These are phyloP conservation scores for Minunthozetes semirufus DNA, from an alignment of 2,888 invertebrate genomes.

Conservation along the genomic window DNA sequence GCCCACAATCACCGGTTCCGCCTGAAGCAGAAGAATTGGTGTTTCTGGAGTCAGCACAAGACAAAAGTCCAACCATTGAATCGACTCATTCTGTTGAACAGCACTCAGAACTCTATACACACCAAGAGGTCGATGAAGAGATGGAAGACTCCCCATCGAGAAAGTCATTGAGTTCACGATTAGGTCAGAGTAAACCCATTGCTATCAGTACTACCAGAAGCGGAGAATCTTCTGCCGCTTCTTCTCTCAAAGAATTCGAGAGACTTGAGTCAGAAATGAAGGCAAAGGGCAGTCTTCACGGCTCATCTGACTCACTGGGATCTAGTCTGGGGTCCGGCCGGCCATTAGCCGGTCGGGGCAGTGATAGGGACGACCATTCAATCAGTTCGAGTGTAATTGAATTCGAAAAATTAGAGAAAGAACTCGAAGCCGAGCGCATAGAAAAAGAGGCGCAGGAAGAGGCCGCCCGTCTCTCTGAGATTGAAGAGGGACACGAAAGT, in stretches of 20 bases:
- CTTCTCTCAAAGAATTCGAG: conserved; percentile 43
- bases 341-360: conserved; percentile 47
- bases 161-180: neutral
- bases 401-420: conserved; percentile 82
- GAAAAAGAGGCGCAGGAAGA: conserved; percentile 78
- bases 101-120: conserved; percentile 50
- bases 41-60: conserved; percentile 5
- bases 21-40: conserved; percentile 15
- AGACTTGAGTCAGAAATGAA: conserved; percentile 43
- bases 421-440: conserved; percentile 73
- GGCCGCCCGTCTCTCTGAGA: conserved; percentile 62
- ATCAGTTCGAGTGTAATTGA: conserved; percentile 89
- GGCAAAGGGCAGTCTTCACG: conserved; percentile 29
- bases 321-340: conserved; percentile 31
- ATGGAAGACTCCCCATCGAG: conserved; percentile 60
- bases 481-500: conserved; percentile 51
- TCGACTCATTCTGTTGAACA: conserved; percentile 49
- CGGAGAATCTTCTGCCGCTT: conserved; percentile 37
- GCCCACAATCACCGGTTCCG: conserved; percentile 33
- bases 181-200: conserved; percentile 57
- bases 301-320: conserved; percentile 35
- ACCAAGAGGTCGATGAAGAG: conserved; percentile 64
- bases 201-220: conserved; percentile 34
- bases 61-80: conserved; percentile 26
- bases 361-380: conserved; percentile 81